Percentiles rank a stretch among this genome's conserved stretches.
phyloP scores from a whole-genome alignment of 2,888 invertebrate genomes.

The Mycalesis mineus region DNA sequence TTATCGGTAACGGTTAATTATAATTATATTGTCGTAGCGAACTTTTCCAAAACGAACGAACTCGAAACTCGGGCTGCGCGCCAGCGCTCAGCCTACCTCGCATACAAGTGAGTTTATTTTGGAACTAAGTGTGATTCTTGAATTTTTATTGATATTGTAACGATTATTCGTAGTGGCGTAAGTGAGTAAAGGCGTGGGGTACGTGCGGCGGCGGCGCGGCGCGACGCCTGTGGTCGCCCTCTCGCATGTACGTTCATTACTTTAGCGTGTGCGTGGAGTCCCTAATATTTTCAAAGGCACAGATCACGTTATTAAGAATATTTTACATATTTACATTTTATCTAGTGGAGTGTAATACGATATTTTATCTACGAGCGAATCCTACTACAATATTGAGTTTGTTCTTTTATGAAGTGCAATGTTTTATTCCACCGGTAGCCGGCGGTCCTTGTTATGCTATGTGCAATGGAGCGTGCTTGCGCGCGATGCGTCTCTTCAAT shows the following conservation, averaged over 20 bases:
- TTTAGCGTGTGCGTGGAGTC: slow-evolving; percentile 73
- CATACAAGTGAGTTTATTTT: slow-evolving; percentile 87
- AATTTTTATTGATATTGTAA: slow-evolving; percentile 80
- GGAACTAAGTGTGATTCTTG: slow-evolving; percentile 87
- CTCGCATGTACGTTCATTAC: slow-evolving; percentile 54
- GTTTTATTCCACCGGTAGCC: slow-evolving; percentile 76
- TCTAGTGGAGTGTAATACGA: slow-evolving; percentile 77
- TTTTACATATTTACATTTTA: slow-evolving; percentile 78
- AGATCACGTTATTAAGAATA: slow-evolving; percentile 75
- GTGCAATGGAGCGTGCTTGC: slow-evolving; percentile 63
- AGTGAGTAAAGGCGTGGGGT: slow-evolving; percentile 67
- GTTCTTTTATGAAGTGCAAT: slow-evolving; percentile 75
- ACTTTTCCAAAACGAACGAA: slow-evolving; percentile 80
- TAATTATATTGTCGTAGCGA: slow-evolving; percentile 77
- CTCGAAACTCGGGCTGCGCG: slow-evolving; percentile 80
- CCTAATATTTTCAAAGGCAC: slow-evolving; percentile 75
- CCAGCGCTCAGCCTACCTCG: slow-evolving; percentile 82
- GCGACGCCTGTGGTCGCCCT: slow-evolving; percentile 33
- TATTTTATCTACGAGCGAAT: slow-evolving; percentile 76
- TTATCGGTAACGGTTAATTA: slow-evolving; percentile 77
- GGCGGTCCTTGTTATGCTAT: slow-evolving; percentile 73
- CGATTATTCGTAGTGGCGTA: slow-evolving; percentile 77
- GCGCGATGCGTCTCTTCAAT: slow-evolving; percentile 45
- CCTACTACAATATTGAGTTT: slow-evolving; percentile 79
- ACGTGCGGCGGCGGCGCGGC: slow-evolving; percentile 44